Conservation (phyloP, 2,888 invertebrate species). For the Gymnocheta viridis region DNA sequence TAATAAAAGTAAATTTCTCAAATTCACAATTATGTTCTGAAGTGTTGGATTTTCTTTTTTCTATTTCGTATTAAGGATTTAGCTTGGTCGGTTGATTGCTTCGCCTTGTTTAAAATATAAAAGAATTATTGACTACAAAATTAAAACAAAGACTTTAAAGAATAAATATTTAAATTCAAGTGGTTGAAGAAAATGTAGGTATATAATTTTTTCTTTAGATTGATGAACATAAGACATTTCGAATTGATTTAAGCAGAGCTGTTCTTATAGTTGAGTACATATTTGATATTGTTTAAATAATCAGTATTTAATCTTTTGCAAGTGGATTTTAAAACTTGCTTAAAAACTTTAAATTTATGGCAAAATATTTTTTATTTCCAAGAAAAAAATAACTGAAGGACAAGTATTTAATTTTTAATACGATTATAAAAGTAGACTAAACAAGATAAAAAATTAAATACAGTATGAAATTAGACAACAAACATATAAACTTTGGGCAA, state of each 20-base stretch:
- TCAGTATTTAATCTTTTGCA: not conserved
- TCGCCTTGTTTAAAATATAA: not conserved
- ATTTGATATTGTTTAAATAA: not conserved
- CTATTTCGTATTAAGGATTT: not conserved
- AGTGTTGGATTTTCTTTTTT: not conserved
- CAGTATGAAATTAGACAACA: too few species aligned
- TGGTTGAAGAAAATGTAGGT: not conserved
- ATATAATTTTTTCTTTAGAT: not conserved
- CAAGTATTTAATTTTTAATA: too few species aligned
- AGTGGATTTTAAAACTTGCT: not conserved
- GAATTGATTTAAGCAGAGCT: not conserved
- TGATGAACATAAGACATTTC: not conserved
- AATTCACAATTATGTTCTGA: conserved; percentile 20
- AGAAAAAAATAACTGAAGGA: too few species aligned
- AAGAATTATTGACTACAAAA: conserved; percentile 32
- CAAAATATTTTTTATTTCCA: not conserved
- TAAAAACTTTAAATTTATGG: not conserved
- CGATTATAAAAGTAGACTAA: too few species aligned
- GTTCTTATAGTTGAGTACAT: not conserved
- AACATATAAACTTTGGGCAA: too few species aligned
- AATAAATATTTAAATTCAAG: conserved; percentile 8
- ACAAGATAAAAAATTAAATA: too few species aligned
- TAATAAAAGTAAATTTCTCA: not conserved
- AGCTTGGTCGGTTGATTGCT: conserved; percentile 24
- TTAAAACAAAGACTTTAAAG: conserved; percentile 23